These are phyloP conservation scores for Pasiphila rectangulata DNA, from an alignment of 2,888 invertebrate genomes.

Conservation along the genomic window DNA sequence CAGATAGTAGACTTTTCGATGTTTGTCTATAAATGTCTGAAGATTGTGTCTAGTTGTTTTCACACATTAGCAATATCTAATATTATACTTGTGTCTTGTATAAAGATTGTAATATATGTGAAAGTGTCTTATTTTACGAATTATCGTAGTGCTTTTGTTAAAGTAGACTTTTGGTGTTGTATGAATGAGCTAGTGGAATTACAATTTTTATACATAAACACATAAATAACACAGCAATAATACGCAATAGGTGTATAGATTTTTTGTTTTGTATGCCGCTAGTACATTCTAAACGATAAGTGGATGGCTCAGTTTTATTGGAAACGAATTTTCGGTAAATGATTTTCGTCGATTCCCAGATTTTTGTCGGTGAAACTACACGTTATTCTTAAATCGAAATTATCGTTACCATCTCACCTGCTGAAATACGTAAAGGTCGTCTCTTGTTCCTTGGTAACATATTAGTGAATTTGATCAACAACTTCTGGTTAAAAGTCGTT, in stretches of 20 bases:
- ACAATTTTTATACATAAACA: conserved; percentile 50
- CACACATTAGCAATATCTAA: conserved; percentile 56
- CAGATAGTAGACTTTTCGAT: conserved; percentile 42
- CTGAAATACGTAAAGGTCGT: no score
- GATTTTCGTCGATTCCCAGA: no score
- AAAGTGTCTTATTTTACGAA: not conserved
- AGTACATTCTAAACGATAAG: conserved; percentile 53
- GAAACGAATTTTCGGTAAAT: no score
- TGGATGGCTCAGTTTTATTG: no score
- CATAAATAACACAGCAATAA: conserved; percentile 73
- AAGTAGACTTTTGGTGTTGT: conserved; percentile 1
- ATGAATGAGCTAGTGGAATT: conserved; percentile 14
- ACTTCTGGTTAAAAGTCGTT: conserved; percentile 15
- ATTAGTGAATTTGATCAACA: conserved; percentile 1
- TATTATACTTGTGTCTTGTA: conserved; percentile 49
- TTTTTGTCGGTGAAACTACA: not conserved
- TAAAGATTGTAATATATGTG: conserved; percentile 46
- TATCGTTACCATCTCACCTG: no score
- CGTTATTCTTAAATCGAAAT: no score
- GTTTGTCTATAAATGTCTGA: conserved; percentile 38
- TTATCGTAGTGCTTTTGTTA: not conserved
- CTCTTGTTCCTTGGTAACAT: not conserved
- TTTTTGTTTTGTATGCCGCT: conserved; percentile 67
- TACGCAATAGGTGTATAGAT: conserved; percentile 70
- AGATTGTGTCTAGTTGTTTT: conserved; percentile 40